A percentile compares a stretch with the other conserved stretches of the same genome.
Conservation (phyloP, 2,113 vertebrate species). For the Centropristis striata region DNA sequence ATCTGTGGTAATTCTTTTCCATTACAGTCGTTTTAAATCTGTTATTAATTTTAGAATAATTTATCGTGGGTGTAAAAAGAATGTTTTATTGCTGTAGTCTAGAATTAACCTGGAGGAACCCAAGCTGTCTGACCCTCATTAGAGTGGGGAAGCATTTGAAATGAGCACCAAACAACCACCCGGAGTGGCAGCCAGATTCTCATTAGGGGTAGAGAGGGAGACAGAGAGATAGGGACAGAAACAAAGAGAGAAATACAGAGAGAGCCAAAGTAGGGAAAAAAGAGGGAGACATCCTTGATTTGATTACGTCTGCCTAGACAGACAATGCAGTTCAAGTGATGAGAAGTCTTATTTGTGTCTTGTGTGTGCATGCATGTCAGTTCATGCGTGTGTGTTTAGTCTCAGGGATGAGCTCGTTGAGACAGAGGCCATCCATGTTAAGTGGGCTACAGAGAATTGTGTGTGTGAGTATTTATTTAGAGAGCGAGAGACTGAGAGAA, state of each 20-base stretch:
- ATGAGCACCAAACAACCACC: conserved; percentile 28
- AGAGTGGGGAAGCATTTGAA: conserved; percentile 40
- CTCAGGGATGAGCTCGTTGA: conserved; percentile 26
- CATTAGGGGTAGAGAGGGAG: conserved; percentile 60
- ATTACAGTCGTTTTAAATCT: not conserved
- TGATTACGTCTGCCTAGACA: conserved; percentile 73
- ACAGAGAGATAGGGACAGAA: conserved; percentile 15
- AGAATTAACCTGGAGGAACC: conserved; percentile 32
- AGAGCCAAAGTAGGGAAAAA: not conserved
- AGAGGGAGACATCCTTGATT: conserved; percentile 60
- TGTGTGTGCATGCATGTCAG: conserved; percentile 16
- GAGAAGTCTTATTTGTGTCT: conserved; percentile 37
- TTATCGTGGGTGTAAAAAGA: not conserved
- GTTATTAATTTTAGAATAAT: not conserved
- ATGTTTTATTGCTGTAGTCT: conserved; percentile 4
- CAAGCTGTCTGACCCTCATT: conserved; percentile 28
- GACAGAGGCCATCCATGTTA: conserved; percentile 25
- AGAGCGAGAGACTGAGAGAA: not conserved
- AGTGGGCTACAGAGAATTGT: conserved; percentile 37
- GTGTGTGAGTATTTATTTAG: not conserved
- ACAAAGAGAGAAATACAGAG: conserved; percentile 32
- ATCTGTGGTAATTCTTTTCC: not conserved
- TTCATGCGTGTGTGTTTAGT: conserved; percentile 22
- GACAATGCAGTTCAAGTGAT: conserved; percentile 40
- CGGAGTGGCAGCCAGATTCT: conserved; percentile 54